These are phyloP conservation scores for Podiceps cristatus DNA, from an alignment of 2,113 vertebrate genomes.

Conservation along the genomic window DNA sequence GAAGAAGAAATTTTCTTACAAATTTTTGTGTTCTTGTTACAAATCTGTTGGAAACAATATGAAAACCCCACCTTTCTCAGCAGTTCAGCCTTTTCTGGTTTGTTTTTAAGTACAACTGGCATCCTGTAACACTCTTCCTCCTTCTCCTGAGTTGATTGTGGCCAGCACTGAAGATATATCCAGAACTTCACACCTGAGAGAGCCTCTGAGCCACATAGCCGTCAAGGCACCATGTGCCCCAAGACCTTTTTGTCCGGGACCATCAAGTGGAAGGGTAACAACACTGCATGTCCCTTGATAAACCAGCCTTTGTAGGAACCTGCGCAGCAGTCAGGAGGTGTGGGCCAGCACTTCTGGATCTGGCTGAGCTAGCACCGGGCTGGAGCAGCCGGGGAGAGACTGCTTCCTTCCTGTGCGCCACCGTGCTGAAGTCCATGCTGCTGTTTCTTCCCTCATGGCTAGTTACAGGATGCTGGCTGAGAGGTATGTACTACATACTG, in stretches of 20 bases:
- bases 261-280: neutral
- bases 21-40: neutral
- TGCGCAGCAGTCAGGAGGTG: accelerated
- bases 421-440: neutral
- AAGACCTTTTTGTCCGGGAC: neutral
- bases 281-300: neutral
- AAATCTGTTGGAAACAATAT: neutral
- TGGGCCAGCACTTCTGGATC: neutral
- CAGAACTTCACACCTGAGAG: neutral
- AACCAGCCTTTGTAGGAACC: neutral
- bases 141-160: neutral
- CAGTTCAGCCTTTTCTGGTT: neutral
- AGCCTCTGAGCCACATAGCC: neutral
- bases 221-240: neutral
- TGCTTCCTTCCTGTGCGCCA: neutral
- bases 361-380: neutral
- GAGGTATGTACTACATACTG: neutral
- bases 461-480: neutral
- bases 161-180: neutral
- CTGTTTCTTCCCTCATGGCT: neutral
- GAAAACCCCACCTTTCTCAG: neutral
- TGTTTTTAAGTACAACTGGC: neutral
- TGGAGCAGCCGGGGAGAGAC: accelerated
- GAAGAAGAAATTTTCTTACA: neutral
- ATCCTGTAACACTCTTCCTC: neutral